Base-by-base conservation (phyloP, 2,797 vertebrate species). In the Rhodeus uyekii region DNA sequence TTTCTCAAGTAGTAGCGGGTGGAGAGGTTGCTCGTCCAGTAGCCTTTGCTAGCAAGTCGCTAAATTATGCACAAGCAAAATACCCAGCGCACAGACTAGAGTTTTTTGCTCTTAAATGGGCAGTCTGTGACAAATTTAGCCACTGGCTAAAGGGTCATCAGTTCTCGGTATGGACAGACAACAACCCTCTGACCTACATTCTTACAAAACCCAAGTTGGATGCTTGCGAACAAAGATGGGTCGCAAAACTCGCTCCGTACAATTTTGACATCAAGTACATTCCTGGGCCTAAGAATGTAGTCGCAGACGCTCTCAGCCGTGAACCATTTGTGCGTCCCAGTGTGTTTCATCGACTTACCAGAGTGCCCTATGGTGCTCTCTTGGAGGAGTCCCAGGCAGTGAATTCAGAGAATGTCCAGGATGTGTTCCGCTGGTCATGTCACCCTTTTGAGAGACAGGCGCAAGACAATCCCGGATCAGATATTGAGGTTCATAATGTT, bases 31-130 rank as follows among this genome's bases (percentile, higher is more conserved):
- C 44, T 14, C 16, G 42, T 2, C 42, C 27, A 18, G 32, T 48
- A 29, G 68, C 68, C 16, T 72, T 48, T 48, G 68, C 8, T 48
- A 72, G 68, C 27, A 48, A 71, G 16, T 71, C 68, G 48, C n/a
- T 69, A 5, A 69, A 69, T 19, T 69, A 29, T 29, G 39, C 39
- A 8, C 67, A 69, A 29, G 46, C 14, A 18, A 42, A 5, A 27
- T 69, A 69, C 6, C 39, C 67, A 16, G 67, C 42, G 10, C 27
- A 48, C 9, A 48, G 42, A 14, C 6, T 48, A 1, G 16, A 71
- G 44, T 48, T 71, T 71, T 71, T 71, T 48, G 42, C 16, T 8
- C 16, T 72, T 1, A 48, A 72, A 32, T 48, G 27, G 68, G 68
- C 68, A 22, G 68, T 72, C 9, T 72, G 44, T 48, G 68, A 72